Evolutionary conservation across 2,113 vertebrate species (phyloP), one percentile per base, ranked within the genome.

Genomic region (Spilogale gracilis): DNA sequence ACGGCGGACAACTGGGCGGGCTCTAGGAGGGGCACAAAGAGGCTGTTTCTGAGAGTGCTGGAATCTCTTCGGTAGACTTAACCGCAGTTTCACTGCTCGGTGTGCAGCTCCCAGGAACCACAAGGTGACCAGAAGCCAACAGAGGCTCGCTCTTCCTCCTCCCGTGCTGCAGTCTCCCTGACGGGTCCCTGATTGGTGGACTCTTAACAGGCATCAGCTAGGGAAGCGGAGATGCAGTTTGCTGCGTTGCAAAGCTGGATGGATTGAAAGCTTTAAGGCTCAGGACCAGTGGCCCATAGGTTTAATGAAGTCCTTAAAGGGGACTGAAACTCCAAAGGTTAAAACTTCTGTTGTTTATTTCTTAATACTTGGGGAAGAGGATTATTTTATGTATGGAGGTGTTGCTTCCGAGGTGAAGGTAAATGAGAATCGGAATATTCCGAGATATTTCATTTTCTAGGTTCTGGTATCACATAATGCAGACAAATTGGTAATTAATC

Each of bases 1-100:
- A 54, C 5, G 13, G 13, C 5, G 6, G 20, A 13, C 11, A 4
- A 4, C 17, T 54, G 52, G 21, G n/a, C 1, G 1, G 3, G 1
- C 0, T 38, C 30, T 87, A n/a, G 20, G 4, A 78, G 11, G 1
- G 3, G 2, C 0, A 0, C 9, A 9, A 7, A 0, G 13, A 27
- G 16, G 73, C 63, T 81, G 18, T 8, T 18, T 84, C 23, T 17
- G 16, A 61, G n/a, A 61, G 14, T 43, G 21, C 16, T 50, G 45
- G 21, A 71, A 56, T 84, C 27, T 58, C 43, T 54, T 50, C 71
- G n/a, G 12, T 3, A 38, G 43, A 80, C 16, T 76, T 48, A 76
- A 1, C 4, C 3, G 16, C 71, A 18, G 30, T 69, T 86, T 86
- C 56, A 30, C 9, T 71, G 61, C 10, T 45, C 1, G 2, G 6